Conservation (phyloP, 2,113 vertebrate genomes). For the Embiotoca jacksoni region DNA sequence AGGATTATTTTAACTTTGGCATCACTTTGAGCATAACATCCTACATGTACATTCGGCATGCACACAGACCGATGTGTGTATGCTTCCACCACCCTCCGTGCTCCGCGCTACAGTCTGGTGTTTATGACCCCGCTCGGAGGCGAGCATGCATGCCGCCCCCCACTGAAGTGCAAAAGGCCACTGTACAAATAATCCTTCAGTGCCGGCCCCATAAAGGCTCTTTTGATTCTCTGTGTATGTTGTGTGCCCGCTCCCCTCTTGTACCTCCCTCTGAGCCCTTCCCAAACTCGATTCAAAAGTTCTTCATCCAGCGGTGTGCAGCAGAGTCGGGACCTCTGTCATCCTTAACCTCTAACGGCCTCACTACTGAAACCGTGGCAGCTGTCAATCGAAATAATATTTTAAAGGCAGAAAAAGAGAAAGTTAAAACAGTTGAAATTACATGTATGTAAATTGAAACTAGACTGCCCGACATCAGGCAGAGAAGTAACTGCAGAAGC, state of each 20-base stretch:
- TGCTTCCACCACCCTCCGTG: slow-evolving; percentile 29
- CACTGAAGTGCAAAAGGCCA: slow-evolving; percentile 68
- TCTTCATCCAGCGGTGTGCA: no score
- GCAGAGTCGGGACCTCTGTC: no score
- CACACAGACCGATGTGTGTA: slow-evolving; percentile 8
- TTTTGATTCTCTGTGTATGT: slow-evolving; percentile 50
- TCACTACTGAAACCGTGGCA: no score
- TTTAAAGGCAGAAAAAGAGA: no score
- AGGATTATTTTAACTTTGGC: slow-evolving; percentile 23
- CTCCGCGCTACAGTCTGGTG: slow-evolving; percentile 43
- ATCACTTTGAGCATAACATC: background rate
- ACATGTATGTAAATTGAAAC: no score
- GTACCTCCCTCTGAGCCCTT: slow-evolving; percentile 11
- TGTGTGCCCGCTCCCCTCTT: slow-evolving; percentile 14
- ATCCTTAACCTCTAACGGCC: no score
- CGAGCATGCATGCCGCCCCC: slow-evolving; percentile 30
- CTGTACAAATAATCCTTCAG: slow-evolving; percentile 68
- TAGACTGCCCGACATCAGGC: no score
- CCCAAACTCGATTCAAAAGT: slow-evolving; percentile 10
- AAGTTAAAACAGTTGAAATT: no score
- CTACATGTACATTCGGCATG: background rate
- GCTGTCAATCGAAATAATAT: no score
- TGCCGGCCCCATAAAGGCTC: slow-evolving; percentile 58
- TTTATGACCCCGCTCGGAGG: slow-evolving; percentile 58
- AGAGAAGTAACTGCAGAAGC: no score